These are phyloP conservation scores for Arremon aurantiirostris DNA, from an alignment of 2,797 vertebrate genomes.

Conservation along the genomic window DNA sequence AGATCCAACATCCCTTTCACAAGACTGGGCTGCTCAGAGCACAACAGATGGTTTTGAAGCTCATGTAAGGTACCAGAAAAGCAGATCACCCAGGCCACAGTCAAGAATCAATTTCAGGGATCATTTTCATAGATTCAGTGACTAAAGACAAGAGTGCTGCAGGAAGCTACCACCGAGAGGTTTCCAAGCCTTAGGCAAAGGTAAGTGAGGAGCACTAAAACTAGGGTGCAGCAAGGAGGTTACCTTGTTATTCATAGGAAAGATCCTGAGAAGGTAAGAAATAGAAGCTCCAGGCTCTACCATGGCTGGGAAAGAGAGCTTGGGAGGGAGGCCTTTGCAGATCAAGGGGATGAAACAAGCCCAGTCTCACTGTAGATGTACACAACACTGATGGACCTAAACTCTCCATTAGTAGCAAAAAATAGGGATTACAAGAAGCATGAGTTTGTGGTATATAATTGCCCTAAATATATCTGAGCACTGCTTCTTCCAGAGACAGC, in stretches of 20 bases:
- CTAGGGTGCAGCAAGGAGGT: not conserved
- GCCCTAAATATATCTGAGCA: not conserved
- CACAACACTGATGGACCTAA: not conserved
- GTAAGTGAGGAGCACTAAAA: not conserved
- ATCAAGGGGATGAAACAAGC: not conserved
- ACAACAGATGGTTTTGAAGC: too few species aligned
- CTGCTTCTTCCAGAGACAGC: not conserved
- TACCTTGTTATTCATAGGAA: not conserved
- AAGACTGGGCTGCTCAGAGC: not conserved
- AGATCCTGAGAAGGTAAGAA: not conserved
- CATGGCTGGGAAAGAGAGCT: rapidly evolving
- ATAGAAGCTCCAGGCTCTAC: not conserved
- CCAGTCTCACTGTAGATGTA: rapidly evolving
- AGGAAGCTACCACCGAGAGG: not conserved
- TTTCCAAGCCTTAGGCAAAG: not conserved
- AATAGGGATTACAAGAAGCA: rapidly evolving
- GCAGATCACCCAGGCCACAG: not conserved
- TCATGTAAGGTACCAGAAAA: not conserved
- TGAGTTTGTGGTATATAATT: not conserved
- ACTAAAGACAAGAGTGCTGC: not conserved
- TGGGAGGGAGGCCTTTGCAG: not conserved
- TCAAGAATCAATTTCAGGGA: not conserved
- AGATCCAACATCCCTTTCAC: too few species aligned
- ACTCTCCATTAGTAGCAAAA: not conserved
- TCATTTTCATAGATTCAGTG: not conserved